Conservation (phyloP, 2,888 invertebrate species). For the Eilema depressum region DNA sequence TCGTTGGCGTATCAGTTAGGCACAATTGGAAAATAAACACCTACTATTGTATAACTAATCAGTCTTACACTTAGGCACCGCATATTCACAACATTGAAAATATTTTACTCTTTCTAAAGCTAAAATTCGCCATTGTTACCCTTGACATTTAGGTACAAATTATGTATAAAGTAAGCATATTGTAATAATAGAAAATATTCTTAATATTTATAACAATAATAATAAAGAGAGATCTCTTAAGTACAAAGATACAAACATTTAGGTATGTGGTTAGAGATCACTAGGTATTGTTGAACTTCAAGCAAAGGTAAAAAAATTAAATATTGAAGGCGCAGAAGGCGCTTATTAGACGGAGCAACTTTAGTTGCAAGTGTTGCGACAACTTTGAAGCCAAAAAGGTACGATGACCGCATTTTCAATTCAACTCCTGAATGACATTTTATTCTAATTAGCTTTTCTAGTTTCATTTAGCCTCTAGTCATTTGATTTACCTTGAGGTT, state of each 20-base stretch:
- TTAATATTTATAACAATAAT: not conserved
- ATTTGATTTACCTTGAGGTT: not conserved
- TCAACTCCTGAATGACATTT: too few species aligned
- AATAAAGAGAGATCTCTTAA: not conserved
- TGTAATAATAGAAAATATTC: not conserved
- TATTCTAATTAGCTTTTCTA: too few species aligned
- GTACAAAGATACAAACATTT: not conserved
- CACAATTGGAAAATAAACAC: conserved; percentile 50
- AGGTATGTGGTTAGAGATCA: too few species aligned
- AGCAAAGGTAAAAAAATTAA: not conserved
- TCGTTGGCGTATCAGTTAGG: conserved; percentile 29
- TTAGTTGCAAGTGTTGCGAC: too few species aligned
- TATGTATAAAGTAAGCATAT: conserved; percentile 9
- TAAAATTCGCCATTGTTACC: conserved; percentile 13
- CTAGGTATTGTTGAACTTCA: not conserved
- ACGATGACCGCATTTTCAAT: too few species aligned
- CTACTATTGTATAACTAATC: conserved; percentile 63
- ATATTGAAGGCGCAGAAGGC: too few species aligned
- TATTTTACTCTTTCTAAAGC: conserved; percentile 9
- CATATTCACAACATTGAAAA: conserved; percentile 57
- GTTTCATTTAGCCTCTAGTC: too few species aligned
- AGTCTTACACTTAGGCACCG: conserved; percentile 77
- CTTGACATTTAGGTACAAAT: not conserved
- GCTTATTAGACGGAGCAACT: too few species aligned
- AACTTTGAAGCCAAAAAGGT: too few species aligned